Evolutionary conservation across 2,113 vertebrate genomes (phyloP), one percentile per base, ranked within the genome.

Genomic region (Lepus timidus): DNA sequence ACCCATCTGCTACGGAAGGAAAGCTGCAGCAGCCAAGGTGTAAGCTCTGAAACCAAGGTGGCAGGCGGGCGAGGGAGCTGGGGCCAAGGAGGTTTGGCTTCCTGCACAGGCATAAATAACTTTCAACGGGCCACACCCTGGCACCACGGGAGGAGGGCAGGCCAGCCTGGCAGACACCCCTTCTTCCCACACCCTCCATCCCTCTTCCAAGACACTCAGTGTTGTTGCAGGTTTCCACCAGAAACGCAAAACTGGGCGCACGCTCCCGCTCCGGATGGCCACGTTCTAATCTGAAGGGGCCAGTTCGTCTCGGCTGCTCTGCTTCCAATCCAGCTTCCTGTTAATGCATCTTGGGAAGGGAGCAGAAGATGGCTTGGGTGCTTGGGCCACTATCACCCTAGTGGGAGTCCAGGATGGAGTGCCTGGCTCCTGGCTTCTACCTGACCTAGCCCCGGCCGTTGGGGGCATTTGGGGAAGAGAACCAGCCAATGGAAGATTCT

Each of bases 1-100:
- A 71, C 13, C 61, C 70, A 39, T 27, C 93, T 85, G 73, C 91
- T 92, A 76, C 11, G 84, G 90, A 83, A 80, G 61, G 76, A 49
- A 27, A 29, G 25, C 27, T 4, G 1, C 8, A 0, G 14, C 3
- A 29, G 4, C 44, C 33, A 1, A 22, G 90, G 13, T 23, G 17
- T 5, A 23, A 58, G 19, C 17, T 58, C 55, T 58, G 55, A 58
- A 19, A 65, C 61, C 61, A 14, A 52, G 88, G 29, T 20, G 9
- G 0, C 52, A 39, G 39, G n/a, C 44, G 44, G 78, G n/a, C n/a
- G 12, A 67, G 49, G 89, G 9, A 55, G 36, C 33, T 0, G 1
- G 44, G 64, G 65, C 7, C 4, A 23, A 20, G 55, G 73, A 29
- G 52, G 51, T n/a, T 49, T 36, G 39, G 85, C 78, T 68, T 65